Evolutionary conservation across 35 echinoderm and acorn worm genomes (phyloP), one percentile per base, ranked within the genome.

Genomic region (Ophiothrix spiculata): DNA sequence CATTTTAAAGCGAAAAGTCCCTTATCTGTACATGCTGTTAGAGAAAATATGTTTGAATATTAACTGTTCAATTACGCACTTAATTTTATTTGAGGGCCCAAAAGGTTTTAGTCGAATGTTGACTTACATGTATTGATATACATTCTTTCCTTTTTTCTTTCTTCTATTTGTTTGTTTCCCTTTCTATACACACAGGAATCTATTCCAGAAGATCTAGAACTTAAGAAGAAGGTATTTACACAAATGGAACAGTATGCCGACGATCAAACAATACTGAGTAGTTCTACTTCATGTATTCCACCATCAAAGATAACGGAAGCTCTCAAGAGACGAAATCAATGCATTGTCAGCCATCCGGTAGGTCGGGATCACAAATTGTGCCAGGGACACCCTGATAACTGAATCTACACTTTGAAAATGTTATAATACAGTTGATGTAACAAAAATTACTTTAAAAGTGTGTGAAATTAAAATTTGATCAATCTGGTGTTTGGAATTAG

Each of bases 121-220:
- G 56, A 60, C 13, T 15, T 60, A 15, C 13, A 60, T 60, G 13
- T 60, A 60, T 15, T n/a, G 13, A n/a, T 60, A 13, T 15, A 15
- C 56, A 15, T 60, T 15, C 13, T 60, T 15, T 60, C n/a, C 13
- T 60, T 15, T 13, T 60, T 60, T 60, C n/a, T n/a, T 60, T 60
- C 56, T 60, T 60, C 13, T 15, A 60, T 15, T 60, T 13, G 56
- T 60, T 60, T 60, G 13, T n/a, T 15, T 60, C 56, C n/a, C n/a
- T 13, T n/a, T n/a, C n/a, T n/a, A n/a, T n/a, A n/a, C n/a, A n/a
- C n/a, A 46, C 82, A 97, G 94, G 94, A 97, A 84, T 97, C 90
- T 87, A 88, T 97, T 11, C 91, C 91, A 64, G 94, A 97, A 78
- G 90, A 90, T 31, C 31, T 90, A 12, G 94, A 89, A 42, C 78